Evolutionary conservation across 2,797 vertebrate species (phyloP).

Genomic region (Pseudochromis fuscus): DNA sequence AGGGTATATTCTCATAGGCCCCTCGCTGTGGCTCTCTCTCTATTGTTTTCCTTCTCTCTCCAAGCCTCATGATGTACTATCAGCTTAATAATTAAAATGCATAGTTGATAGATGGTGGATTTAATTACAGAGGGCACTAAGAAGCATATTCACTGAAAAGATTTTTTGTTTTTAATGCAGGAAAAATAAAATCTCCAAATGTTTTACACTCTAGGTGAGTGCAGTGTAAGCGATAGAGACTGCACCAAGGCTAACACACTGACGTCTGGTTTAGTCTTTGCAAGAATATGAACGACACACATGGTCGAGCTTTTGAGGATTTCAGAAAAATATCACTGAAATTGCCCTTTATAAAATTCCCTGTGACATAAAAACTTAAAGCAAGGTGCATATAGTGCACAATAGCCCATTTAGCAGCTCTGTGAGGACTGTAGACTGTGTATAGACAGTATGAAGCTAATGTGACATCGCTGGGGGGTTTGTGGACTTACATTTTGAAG

Average conservation of each 20-base stretch:
- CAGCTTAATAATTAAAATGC: slow-evolving; percentile 39
- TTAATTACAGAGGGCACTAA: slow-evolving; percentile 3
- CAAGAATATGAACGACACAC: slow-evolving; percentile 7
- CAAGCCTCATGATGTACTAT: slow-evolving; percentile 26
- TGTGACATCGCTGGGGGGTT: too few relatives aligned
- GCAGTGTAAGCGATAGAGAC: background rate
- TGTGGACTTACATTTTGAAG: too few relatives aligned
- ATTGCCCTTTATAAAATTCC: background rate
- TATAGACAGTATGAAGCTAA: too few relatives aligned
- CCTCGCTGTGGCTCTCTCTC: slow-evolving; percentile 37
- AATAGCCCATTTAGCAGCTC: background rate
- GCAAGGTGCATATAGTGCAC: too few relatives aligned
- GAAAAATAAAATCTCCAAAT: slow-evolving; percentile 14
- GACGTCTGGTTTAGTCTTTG: slow-evolving; percentile 7
- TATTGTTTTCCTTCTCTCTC: slow-evolving; percentile 42
- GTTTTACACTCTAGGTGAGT: slow-evolving; percentile 8
- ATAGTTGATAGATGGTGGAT: background rate
- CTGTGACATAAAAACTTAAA: background rate
- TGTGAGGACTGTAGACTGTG: background rate
- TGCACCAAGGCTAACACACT: background rate
- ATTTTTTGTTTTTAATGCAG: background rate
- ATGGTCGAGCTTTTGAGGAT: background rate
- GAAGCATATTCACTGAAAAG: background rate
- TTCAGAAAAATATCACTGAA: background rate
- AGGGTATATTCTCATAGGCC: slow-evolving; percentile 49